Percentiles rank a stretch among this genome's conserved stretches.
phyloP scores from a whole-genome alignment of 2,888 invertebrate species.

The Ellobium chinense region DNA sequence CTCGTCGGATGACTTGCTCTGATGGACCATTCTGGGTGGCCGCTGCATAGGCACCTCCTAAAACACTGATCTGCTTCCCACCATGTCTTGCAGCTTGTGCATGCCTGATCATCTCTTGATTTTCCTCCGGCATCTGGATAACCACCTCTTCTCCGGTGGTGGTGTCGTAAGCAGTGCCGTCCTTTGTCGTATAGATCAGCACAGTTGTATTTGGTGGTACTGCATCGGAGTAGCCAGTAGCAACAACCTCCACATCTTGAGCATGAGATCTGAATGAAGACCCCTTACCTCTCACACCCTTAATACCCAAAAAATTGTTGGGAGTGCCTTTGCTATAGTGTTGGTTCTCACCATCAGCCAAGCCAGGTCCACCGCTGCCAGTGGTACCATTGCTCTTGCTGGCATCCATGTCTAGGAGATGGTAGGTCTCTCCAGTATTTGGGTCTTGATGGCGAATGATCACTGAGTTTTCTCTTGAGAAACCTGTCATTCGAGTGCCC shows the following conservation, averaged over 20 bases:
- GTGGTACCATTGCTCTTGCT: background rate
- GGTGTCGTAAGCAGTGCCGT: background rate
- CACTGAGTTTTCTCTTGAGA: background rate
- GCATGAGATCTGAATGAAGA: background rate
- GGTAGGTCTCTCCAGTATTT: constrained; percentile 30
- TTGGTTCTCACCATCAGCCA: constrained; percentile 8
- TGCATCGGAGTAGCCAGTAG: constrained; percentile 26
- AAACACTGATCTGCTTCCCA: background rate
- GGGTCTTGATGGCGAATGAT: constrained; percentile 35
- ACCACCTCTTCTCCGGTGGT: constrained; percentile 5
- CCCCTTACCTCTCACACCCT: background rate
- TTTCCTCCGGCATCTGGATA: background rate
- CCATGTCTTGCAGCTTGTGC: background rate
- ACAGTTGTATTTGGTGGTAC: constrained; percentile 38
- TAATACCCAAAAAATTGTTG: background rate
- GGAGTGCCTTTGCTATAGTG: background rate
- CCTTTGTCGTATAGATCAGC: constrained; percentile 33
- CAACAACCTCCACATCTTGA: constrained; percentile 26
- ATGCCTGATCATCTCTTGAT: background rate
- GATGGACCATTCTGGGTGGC: background rate
- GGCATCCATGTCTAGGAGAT: constrained; percentile 38
- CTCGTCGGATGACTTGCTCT: constrained; percentile 12
- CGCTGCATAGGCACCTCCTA: background rate
- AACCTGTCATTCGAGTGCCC: too few relatives aligned
- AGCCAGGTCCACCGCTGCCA: background rate